phyloP scores from a whole-genome alignment of 1,140 invertebrate genomes.

The Pygmarrhopalites habei region DNA sequence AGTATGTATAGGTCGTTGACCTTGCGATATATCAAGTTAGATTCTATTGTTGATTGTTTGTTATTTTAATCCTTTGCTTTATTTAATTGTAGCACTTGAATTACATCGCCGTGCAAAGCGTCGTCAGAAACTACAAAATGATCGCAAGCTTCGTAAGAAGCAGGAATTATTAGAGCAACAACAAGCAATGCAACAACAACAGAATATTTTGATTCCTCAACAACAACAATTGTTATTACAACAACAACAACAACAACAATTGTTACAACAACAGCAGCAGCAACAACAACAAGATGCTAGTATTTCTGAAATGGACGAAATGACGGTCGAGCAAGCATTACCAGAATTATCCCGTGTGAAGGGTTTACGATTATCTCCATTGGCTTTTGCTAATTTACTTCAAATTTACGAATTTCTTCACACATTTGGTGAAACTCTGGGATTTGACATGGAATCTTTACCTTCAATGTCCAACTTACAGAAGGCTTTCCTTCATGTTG shows the following conservation, averaged over 20 bases:
- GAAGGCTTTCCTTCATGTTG: conserved; percentile 71
- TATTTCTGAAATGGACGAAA: conserved; percentile 12
- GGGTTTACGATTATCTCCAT: conserved; percentile 70
- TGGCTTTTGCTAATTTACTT: conserved; percentile 81
- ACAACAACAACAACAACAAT: too few species aligned
- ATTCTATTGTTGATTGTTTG: too few species aligned
- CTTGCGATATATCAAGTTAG: too few species aligned
- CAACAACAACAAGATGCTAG: conserved; percentile 15
- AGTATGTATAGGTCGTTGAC: too few species aligned
- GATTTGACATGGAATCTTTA: conserved; percentile 81
- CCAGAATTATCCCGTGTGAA: conserved; percentile 70
- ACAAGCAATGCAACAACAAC: not conserved
- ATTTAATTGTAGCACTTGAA: conserved; percentile 27
- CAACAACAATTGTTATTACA: not conserved
- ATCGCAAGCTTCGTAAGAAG: conserved; percentile 26
- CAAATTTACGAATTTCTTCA: conserved; percentile 94
- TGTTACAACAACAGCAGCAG: too few species aligned
- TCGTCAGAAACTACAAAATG: conserved; percentile 25
- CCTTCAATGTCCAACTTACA: conserved; percentile 80
- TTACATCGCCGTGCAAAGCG: conserved; percentile 24
- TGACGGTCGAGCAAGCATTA: conserved; percentile 43
- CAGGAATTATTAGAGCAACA: conserved; percentile 15
- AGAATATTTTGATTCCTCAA: too few species aligned
- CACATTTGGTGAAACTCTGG: conserved; percentile 88
- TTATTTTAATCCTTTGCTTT: not conserved